These are phyloP conservation scores for Cataglyphis cursor DNA, from an alignment of 2,888 invertebrate genomes.

Conservation along the genomic window DNA sequence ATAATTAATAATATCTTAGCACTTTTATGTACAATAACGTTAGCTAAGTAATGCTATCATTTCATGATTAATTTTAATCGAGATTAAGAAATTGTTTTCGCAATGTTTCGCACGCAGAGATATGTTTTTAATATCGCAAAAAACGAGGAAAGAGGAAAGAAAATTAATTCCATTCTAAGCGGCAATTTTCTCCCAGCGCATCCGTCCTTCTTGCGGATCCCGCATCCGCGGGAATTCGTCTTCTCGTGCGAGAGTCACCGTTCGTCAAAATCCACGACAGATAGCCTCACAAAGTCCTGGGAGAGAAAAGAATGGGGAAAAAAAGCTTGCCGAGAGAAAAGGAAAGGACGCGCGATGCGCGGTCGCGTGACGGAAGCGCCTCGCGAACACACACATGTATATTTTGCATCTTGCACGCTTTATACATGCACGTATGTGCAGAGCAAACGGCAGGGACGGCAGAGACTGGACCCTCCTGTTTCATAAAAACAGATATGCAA, in stretches of 20 bases:
- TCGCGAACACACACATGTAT: constrained; percentile 66
- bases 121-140: not conserved
- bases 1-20: not conserved
- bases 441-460: not conserved
- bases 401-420: constrained; percentile 66
- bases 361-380: constrained; percentile 84
- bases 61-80: not conserved
- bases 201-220: constrained; percentile 60
- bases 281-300: constrained; percentile 2
- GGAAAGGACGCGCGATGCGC: constrained; percentile 35
- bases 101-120: constrained; percentile 7
- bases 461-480: constrained; percentile 9
- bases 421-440: not conserved
- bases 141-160: not conserved
- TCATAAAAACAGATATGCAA: constrained; percentile 19
- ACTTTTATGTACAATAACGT: not conserved
- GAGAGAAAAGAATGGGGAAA: constrained; percentile 27
- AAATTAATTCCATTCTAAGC: constrained; percentile 54
- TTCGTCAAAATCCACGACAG: constrained; percentile 63
- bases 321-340: constrained; percentile 46
- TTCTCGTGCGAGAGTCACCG: constrained; percentile 64
- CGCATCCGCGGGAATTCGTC: constrained; percentile 69
- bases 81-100: constrained; percentile 2
- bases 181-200: constrained; percentile 61
- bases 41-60: not conserved